Conservation (phyloP, 37 sponge, comb jelly and placozoan species). For the Theonella swinhoei region DNA sequence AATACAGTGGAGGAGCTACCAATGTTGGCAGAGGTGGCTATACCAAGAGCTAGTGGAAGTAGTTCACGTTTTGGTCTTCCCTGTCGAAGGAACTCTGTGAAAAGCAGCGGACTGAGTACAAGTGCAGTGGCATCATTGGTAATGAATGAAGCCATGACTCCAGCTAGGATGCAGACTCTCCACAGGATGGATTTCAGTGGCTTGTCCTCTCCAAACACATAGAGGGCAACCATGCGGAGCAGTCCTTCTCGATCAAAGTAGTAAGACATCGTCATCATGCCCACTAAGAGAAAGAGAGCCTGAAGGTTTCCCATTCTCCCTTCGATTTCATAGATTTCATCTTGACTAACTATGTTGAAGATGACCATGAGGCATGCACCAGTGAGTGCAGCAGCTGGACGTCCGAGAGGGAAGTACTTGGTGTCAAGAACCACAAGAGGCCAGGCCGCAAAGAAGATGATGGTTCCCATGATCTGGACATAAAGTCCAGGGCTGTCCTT, state of each 20-base stretch:
- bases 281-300: constrained; percentile 69
- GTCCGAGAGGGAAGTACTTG: constrained; percentile 51
- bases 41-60: constrained; percentile 45
- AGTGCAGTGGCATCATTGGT: constrained; percentile 68
- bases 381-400: constrained; percentile 63
- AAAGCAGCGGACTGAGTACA: constrained; percentile 52
- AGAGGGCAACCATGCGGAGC: constrained; percentile 24
- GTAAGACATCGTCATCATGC: constrained; percentile 70
- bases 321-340: constrained; percentile 34
- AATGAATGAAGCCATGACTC: constrained; percentile 52
- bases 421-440: constrained; percentile 68
- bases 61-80: constrained; percentile 36
- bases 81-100: constrained; percentile 46
- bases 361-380: constrained; percentile 62
- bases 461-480: constrained; percentile 38
- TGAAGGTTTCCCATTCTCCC: constrained; percentile 35
- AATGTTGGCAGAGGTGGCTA: constrained; percentile 71
- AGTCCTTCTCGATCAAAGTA: constrained; percentile 73
- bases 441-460: constrained; percentile 57
- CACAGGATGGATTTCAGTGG: constrained; percentile 51
- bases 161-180: constrained; percentile 46
- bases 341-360: constrained; percentile 46
- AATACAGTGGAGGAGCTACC: constrained; percentile 70
- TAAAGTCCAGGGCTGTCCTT: neutral
- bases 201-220: constrained; percentile 21